Base-by-base conservation (phyloP, 2,113 vertebrate genomes). In the Oophaga pumilio region DNA sequence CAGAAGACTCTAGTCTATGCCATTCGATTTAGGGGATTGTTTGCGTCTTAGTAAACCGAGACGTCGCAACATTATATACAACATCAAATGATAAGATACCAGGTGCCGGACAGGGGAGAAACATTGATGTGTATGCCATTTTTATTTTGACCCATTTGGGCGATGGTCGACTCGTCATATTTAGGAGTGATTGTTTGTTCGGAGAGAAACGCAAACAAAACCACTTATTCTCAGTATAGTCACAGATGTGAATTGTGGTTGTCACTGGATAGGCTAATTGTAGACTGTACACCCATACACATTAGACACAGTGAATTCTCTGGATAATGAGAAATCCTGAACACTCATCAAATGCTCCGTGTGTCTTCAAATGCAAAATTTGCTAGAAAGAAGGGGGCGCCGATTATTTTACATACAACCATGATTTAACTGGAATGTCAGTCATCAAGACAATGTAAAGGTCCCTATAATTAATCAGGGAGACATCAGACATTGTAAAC, bases 231-330 rank as follows among this genome's bases (percentile, higher is more conserved):
- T 53, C n/a, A 14, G 33, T 66, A 68, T 33, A 66, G 85, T 81
- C 77, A 87, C 26, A 49, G 11, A 4, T 28, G 4, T 64, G 66
- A 79, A 78, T 12, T 28, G 52, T 62, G 43, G 12, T n/a, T 56
- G 76, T 87, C 76, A 80, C 6, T 0, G 14, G 64, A 87, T 43
- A 66, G 59, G 52, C 43, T 71, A 81, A 81, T 87, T 87, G 77
- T 49, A 87, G 50, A 80, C 43, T 60, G 68, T 69, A 71, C 76
- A 87, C 60, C 68, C 33, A 73, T 60, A 22, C 53, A 80, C 76
- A 73, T 80, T 81, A 73, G 20, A 73, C 66, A 87, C 77, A 73
- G 76, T 60, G 53, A 60, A 50, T 79, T 60, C 66, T 56, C 33
- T 6, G 28, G 85, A 73, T 60, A 73, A 87, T 66, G 60, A 49